These are phyloP conservation scores for Poliocrania exsul DNA, from an alignment of 2,797 vertebrate genomes.

Conservation along the genomic window DNA sequence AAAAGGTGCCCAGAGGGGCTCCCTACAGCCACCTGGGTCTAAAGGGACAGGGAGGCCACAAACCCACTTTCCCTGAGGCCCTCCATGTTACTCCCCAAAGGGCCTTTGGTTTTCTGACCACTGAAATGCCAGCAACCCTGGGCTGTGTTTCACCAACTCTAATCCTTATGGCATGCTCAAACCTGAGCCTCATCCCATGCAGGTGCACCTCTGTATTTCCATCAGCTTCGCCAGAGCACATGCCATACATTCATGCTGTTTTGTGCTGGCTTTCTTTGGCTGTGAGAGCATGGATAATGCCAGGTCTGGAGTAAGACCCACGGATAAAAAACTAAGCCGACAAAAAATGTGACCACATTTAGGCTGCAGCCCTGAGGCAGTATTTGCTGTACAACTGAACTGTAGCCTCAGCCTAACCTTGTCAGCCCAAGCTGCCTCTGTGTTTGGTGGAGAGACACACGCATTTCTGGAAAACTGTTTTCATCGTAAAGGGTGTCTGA, in stretches of 20 bases:
- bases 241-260: not conserved
- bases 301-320: not conserved
- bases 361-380: not conserved
- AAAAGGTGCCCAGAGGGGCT: not conserved
- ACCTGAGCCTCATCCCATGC: not conserved
- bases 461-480: not conserved
- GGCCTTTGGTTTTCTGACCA: not conserved
- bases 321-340: not conserved
- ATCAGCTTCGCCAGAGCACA: not conserved
- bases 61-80: fast-evolving
- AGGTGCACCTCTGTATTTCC: not conserved
- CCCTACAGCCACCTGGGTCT: fast-evolving
- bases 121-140: fast-evolving
- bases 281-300: not conserved
- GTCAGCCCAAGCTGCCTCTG: not conserved
- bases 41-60: fast-evolving
- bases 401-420: not conserved
- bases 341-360: not conserved
- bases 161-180: not conserved
- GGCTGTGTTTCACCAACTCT: not conserved
- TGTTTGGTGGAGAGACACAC: not conserved
- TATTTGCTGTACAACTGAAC: not conserved
- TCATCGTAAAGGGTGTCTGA: not conserved
- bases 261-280: not conserved
- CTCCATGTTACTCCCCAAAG: not conserved